phyloP scores from a whole-genome alignment of 2,797 vertebrate genomes.

The Hafferia zeledoni region DNA sequence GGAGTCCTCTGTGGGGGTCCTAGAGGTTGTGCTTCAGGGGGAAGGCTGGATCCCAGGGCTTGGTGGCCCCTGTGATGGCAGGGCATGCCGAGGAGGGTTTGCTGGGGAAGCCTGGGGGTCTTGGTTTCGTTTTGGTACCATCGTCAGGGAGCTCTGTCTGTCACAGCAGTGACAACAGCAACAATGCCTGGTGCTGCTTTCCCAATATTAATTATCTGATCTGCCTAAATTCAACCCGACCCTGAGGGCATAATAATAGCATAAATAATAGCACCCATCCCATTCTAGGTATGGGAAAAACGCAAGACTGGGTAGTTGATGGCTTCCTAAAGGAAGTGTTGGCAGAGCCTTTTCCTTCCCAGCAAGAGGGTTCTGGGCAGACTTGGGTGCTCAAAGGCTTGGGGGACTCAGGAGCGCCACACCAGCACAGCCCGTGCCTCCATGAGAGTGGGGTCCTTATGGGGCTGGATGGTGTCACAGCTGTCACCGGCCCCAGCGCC shows the following conservation, averaged over 20 bases:
- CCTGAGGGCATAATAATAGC: too few relatives aligned
- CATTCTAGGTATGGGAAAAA: background rate
- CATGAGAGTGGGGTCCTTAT: accelerated
- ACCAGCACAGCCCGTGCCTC: background rate
- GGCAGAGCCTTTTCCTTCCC: background rate
- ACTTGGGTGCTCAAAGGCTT: background rate
- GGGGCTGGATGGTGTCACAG: accelerated
- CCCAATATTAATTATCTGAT: accelerated
- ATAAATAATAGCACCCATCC: accelerated
- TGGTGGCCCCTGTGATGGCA: background rate
- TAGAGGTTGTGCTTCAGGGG: background rate
- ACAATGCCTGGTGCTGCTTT: accelerated
- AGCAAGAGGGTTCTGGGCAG: background rate
- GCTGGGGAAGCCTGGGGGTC: background rate
- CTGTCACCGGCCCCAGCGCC: background rate
- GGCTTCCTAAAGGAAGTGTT: background rate
- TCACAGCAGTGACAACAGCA: background rate
- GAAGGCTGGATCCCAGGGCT: background rate
- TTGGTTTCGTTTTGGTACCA: too few relatives aligned
- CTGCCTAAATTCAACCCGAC: background rate
- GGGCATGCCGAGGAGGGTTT: background rate
- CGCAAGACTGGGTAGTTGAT: background rate
- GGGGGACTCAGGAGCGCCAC: background rate
- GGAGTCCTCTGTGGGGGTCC: accelerated
- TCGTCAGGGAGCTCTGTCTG: accelerated